Evolutionary conservation across 2,797 vertebrate genomes (phyloP).

Genomic region (Aulostomus chinensis): DNA sequence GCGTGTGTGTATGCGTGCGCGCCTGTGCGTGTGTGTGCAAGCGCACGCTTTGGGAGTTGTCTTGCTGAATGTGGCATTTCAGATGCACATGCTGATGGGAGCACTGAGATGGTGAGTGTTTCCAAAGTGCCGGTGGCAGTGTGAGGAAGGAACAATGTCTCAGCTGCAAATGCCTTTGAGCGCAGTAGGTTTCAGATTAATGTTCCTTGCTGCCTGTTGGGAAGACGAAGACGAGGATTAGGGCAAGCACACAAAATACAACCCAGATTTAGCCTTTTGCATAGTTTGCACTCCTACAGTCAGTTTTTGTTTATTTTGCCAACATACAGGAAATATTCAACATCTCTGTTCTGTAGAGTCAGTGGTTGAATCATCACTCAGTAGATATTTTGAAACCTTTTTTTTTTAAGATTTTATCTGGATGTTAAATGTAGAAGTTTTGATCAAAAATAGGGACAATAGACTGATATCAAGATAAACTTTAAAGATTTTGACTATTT

Average conservation of each 20-base stretch:
- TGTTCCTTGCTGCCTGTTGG: slow-evolving; percentile 69
- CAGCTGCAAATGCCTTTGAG: slow-evolving; percentile 60
- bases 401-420: too few species aligned
- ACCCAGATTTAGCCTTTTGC: slow-evolving; percentile 24
- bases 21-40: slow-evolving; percentile 18
- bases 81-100: slow-evolving; percentile 69
- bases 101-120: slow-evolving; percentile 64
- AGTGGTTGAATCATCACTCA: background rate
- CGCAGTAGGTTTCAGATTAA: slow-evolving; percentile 71
- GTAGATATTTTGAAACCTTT: too few species aligned
- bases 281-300: slow-evolving; percentile 21
- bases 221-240: slow-evolving; percentile 61
- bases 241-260: slow-evolving; percentile 42
- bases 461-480: too few species aligned
- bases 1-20: slow-evolving; percentile 9
- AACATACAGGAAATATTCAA: background rate
- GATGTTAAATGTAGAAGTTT: too few species aligned
- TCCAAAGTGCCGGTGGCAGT: slow-evolving; percentile 69
- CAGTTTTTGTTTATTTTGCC: background rate
- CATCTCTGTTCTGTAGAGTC: background rate
- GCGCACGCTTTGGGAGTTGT: slow-evolving; percentile 45
- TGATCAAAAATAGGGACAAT: too few species aligned
- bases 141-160: slow-evolving; percentile 61
- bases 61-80: slow-evolving; percentile 62
- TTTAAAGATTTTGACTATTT: too few species aligned